Percentiles rank a stretch among this genome's conserved stretches.
Conservation (phyloP, 2,113 vertebrate species). For the Lynx canadensis region DNA sequence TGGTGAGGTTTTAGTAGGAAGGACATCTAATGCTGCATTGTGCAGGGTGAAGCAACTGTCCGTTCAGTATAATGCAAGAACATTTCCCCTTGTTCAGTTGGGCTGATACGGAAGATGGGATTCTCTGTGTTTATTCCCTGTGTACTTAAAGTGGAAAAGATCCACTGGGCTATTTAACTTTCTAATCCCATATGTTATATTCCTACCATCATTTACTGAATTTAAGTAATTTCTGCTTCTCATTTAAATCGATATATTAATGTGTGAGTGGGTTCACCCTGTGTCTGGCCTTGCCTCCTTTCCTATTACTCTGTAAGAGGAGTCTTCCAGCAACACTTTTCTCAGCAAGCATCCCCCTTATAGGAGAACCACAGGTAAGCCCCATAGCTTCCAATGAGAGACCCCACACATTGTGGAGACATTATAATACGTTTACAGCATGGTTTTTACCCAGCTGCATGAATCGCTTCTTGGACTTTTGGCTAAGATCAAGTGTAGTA, state of each 20-base stretch:
- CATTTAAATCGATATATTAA: neutral
- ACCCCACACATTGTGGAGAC: rapidly evolving
- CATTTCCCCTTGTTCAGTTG: neutral
- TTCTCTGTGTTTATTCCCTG: neutral
- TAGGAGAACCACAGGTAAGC: neutral
- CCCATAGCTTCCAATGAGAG: neutral
- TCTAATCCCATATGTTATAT: neutral
- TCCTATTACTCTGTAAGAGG: neutral
- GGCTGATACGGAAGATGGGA: neutral
- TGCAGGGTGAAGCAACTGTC: neutral
- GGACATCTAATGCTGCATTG: neutral
- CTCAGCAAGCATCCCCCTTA: neutral
- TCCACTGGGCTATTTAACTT: neutral
- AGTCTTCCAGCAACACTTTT: neutral
- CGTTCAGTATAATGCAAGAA: neutral
- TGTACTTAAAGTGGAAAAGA: neutral
- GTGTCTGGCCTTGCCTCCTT: neutral
- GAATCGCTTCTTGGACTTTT: neutral
- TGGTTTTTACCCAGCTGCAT: neutral
- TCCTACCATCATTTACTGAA: neutral
- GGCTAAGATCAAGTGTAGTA: too few relatives aligned
- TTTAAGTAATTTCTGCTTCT: neutral
- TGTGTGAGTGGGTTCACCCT: neutral
- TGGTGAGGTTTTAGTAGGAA: neutral
- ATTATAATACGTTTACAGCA: neutral